Evolutionary conservation across 2,113 vertebrate species (phyloP).

Genomic region (Vicugna pacos): DNA sequence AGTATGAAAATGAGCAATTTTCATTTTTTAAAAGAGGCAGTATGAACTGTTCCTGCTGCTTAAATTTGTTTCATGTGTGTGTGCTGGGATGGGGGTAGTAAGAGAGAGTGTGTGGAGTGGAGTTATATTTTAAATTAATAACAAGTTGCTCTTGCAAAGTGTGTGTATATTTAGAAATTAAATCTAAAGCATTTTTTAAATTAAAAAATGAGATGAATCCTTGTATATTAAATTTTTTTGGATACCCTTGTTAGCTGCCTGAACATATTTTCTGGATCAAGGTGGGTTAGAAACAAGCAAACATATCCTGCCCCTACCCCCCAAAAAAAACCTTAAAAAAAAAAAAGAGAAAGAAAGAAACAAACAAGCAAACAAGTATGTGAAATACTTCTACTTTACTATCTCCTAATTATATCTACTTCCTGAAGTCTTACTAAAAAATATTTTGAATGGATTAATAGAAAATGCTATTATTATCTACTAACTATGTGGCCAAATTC

Average conservation of each 20-base stretch:
- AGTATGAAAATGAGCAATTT: slow-evolving; percentile 67
- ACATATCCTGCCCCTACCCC: no score
- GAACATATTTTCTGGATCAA: neutral
- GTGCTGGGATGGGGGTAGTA: neutral
- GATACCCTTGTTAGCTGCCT: neutral
- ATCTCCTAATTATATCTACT: slow-evolving; percentile 19
- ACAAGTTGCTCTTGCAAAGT: slow-evolving; percentile 20
- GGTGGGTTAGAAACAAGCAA: neutral
- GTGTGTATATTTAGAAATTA: slow-evolving; percentile 53
- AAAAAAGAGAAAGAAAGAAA: neutral
- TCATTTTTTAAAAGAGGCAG: slow-evolving; percentile 71
- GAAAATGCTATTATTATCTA: neutral
- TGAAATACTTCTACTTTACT: neutral
- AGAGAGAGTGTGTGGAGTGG: neutral
- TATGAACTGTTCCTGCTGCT: slow-evolving; percentile 64
- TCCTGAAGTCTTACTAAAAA: neutral
- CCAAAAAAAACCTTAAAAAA: no score
- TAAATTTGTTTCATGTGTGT: slow-evolving; percentile 32
- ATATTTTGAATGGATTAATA: neutral
- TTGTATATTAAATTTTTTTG: neutral
- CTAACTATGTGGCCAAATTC: neutral
- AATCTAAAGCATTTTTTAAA: neutral
- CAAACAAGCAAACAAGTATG: neutral
- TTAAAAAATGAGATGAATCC: neutral
- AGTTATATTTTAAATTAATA: slow-evolving; percentile 65